Conservation (phyloP, 2,797 vertebrate species). For the Nyctibius grandis region DNA sequence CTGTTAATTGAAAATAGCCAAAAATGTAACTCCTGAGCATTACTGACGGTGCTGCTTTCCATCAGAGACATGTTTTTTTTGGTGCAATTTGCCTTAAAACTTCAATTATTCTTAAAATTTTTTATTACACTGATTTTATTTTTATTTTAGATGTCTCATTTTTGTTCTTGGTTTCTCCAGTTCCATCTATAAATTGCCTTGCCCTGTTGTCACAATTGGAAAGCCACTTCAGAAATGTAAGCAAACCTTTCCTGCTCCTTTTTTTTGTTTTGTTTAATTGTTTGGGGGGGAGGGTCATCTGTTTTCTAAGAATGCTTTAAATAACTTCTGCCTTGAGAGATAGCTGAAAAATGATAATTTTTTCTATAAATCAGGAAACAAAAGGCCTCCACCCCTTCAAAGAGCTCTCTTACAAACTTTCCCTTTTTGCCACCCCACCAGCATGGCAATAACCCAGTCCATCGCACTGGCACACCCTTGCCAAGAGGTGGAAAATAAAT, state of each 20-base stretch:
- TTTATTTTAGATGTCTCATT: neutral
- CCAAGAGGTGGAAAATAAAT: neutral
- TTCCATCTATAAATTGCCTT: neutral
- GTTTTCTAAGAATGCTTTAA: conserved; percentile 44
- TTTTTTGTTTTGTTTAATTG: neutral
- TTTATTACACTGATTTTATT: neutral
- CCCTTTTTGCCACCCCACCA: neutral
- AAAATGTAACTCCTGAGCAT: neutral
- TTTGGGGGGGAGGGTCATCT: neutral
- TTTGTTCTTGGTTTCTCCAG: neutral
- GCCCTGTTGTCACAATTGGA: neutral
- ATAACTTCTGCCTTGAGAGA: conserved; percentile 26
- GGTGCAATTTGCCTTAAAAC: neutral
- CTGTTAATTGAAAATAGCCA: neutral
- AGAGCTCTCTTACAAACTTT: conserved; percentile 18
- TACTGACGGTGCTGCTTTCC: neutral
- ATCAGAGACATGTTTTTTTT: neutral
- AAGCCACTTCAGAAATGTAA: conserved; percentile 5
- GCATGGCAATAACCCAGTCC: conserved; percentile 14
- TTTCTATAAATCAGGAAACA: conserved; percentile 23
- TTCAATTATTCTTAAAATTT: neutral
- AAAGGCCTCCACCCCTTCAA: conserved; percentile 23
- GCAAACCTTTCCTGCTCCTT: conserved; percentile 15
- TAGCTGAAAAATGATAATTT: neutral
- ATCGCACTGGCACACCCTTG: neutral